Evolutionary conservation across 2,888 invertebrate species (phyloP).

Genomic region (Sabatieria punctata): DNA sequence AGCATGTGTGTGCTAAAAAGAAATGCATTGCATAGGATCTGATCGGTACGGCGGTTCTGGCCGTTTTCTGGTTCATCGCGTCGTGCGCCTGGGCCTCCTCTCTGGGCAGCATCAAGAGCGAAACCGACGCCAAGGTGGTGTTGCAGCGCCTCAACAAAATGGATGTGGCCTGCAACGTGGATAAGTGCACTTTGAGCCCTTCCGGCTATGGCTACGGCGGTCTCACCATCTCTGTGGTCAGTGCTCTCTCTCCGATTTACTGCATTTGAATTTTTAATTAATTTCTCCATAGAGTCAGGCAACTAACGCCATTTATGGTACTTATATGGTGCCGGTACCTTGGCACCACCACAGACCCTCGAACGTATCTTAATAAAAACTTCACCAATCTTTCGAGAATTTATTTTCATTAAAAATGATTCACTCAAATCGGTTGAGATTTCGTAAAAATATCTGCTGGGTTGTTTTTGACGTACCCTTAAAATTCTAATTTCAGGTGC

Average conservation of each 20-base stretch:
- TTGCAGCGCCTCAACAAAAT: constrained; percentile 10
- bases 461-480: no score
- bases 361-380: no score
- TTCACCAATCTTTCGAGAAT: no score
- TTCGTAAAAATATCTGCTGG: no score
- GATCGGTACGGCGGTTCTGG: constrained; percentile 43
- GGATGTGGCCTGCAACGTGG: background rate
- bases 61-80: constrained; percentile 50
- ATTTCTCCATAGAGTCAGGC: no score
- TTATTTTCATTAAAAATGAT: no score
- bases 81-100: constrained; percentile 53
- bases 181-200: constrained; percentile 9
- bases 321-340: no score
- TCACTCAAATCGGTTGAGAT: no score
- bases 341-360: no score
- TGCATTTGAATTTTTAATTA: no score
- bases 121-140: constrained; percentile 28
- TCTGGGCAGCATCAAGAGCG: constrained; percentile 42
- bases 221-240: constrained; percentile 46
- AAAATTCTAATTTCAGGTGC: constrained; percentile 47
- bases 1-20: background rate
- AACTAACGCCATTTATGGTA: no score
- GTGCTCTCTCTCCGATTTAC: constrained; percentile 19
- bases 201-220: constrained; percentile 38
- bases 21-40: constrained; percentile 43